Evolutionary conservation across 1,140 invertebrate genomes (phyloP).

Genomic region (Sitophilus oryzae): DNA sequence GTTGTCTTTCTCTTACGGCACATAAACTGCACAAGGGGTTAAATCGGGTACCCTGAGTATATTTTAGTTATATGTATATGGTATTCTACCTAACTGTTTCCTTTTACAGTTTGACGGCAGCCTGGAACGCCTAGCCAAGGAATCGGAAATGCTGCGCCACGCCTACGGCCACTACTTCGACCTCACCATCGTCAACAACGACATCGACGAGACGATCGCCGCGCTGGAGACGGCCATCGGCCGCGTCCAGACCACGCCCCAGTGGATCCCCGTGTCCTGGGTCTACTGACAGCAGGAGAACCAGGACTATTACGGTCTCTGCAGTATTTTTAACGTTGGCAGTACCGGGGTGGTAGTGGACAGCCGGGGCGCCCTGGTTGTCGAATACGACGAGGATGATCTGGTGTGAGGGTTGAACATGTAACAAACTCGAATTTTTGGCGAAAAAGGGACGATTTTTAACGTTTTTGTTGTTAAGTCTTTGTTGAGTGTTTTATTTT

Average conservation of each 20-base stretch:
- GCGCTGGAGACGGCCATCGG: conserved; percentile 87
- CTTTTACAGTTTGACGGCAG: conserved; percentile 87
- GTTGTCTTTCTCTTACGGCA: too few relatives aligned
- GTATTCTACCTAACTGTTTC: too few relatives aligned
- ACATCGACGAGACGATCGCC: conserved; percentile 96
- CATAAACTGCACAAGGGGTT: too few relatives aligned
- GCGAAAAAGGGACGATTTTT: too few relatives aligned
- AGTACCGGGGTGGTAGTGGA: conserved; percentile 17
- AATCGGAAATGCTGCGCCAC: conserved; percentile 91
- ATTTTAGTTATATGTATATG: too few relatives aligned
- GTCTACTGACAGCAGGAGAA: conserved; percentile 76
- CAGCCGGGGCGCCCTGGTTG: conserved; percentile 3
- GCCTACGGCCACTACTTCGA: conserved; percentile 98
- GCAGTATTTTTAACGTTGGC: conserved; percentile 37
- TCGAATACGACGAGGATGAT: conserved; percentile 1
- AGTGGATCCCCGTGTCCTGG: conserved; percentile 94
- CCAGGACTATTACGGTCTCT: conserved; percentile 36
- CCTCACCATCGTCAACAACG: conserved; percentile 96
- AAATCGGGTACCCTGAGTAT: too few relatives aligned
- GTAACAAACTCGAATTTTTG: too few relatives aligned
- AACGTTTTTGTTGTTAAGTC: too few relatives aligned
- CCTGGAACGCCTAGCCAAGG: conserved; percentile 88
- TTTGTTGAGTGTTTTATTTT: too few relatives aligned
- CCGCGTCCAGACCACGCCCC: conserved; percentile 80
- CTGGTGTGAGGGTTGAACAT: too few relatives aligned